These are phyloP conservation scores for Pogonocichla stellata DNA, from an alignment of 2,113 vertebrate genomes.

Conservation along the genomic window DNA sequence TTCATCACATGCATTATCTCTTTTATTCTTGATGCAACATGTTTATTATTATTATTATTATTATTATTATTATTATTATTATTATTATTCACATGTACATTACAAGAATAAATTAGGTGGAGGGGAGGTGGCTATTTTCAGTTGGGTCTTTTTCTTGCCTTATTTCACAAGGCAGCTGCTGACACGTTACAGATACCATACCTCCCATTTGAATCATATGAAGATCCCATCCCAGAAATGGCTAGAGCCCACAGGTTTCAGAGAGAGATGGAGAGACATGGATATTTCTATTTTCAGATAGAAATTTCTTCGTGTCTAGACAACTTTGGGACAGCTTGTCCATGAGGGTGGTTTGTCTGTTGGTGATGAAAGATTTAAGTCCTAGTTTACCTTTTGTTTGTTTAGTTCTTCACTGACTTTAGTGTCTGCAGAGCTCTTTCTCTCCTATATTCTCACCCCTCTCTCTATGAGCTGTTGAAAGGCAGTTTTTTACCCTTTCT, in stretches of 20 bases:
- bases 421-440: not conserved
- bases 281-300: not conserved
- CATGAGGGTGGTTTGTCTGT: not conserved
- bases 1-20: rapidly evolving
- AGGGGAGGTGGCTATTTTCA: not conserved
- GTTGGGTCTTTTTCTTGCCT: not conserved
- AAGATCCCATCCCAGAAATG: not conserved
- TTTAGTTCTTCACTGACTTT: not conserved
- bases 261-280: not conserved
- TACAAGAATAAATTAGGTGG: not conserved
- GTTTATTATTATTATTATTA: too few species aligned
- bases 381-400: not conserved
- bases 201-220: not conserved
- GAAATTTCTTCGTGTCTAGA: not conserved
- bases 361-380: not conserved
- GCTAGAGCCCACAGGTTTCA: not conserved
- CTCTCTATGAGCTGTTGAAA: not conserved
- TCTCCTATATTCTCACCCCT: too few species aligned
- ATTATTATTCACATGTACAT: not conserved
- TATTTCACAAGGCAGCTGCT: not conserved
- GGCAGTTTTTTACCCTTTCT: not conserved
- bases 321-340: not conserved
- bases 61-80: not conserved
- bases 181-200: not conserved
- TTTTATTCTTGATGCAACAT: not conserved